Conservation (phyloP, 2,888 invertebrate species). For the Dioctria rufipes region DNA sequence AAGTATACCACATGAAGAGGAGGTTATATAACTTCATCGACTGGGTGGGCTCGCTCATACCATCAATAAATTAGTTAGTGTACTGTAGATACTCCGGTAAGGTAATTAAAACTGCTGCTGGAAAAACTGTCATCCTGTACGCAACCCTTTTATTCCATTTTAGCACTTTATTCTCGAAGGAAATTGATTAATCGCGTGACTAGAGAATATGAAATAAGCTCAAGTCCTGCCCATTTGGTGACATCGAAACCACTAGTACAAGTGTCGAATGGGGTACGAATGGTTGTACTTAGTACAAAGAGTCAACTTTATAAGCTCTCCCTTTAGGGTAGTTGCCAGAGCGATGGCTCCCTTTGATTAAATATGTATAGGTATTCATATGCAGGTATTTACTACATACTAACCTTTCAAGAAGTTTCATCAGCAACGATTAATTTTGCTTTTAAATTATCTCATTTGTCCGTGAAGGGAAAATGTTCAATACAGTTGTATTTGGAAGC, state of each 20-base stretch:
- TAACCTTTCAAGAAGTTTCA: too few species aligned
- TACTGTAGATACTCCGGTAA: background rate
- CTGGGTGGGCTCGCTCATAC: background rate
- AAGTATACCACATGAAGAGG: too few species aligned
- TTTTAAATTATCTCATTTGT: too few species aligned
- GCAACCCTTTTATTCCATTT: constrained; percentile 44
- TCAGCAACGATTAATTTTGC: too few species aligned
- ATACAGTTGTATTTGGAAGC: too few species aligned
- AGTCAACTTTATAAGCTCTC: too few species aligned
- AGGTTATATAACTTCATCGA: too few species aligned
- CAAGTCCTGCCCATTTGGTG: background rate
- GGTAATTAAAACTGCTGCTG: constrained; percentile 38
- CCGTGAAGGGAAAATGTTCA: too few species aligned
- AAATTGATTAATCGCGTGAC: constrained; percentile 46
- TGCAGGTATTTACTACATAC: too few species aligned
- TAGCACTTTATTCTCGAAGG: constrained; percentile 33
- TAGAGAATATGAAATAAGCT: constrained; percentile 18
- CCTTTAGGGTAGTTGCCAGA: too few species aligned
- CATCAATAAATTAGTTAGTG: background rate
- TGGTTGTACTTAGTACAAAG: constrained; percentile 31
- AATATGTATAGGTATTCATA: too few species aligned
- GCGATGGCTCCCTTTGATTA: too few species aligned
- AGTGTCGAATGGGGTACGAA: constrained; percentile 42
- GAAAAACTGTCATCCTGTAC: constrained; percentile 17
- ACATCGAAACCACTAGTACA: constrained; percentile 26